Conservation (phyloP, 2,888 invertebrate genomes). For the Odontocolon sp. region DNA sequence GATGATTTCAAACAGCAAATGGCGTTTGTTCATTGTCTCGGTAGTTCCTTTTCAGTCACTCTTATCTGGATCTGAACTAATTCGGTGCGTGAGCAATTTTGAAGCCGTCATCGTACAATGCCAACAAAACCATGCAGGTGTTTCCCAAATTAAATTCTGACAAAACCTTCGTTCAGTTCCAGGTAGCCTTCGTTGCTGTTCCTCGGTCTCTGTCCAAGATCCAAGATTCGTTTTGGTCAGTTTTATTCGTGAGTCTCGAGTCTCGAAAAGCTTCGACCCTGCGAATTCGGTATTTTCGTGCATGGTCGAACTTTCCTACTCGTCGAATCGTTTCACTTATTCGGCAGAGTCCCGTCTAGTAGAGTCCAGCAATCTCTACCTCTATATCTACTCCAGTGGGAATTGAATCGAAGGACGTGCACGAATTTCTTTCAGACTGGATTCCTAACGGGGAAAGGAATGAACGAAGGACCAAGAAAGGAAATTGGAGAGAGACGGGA, state of each 20-base stretch:
- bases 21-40: slow-evolving; percentile 2
- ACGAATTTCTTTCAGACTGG: not conserved
- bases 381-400: not conserved
- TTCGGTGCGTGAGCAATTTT: slow-evolving; percentile 14
- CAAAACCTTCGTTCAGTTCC: not conserved
- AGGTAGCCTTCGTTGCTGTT: not conserved
- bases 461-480: not conserved
- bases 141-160: slow-evolving; percentile 16
- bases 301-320: not conserved
- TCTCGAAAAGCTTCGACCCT: not conserved
- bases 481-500: not conserved
- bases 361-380: not conserved
- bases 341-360: not conserved
- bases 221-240: not conserved
- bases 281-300: too few relatives aligned
- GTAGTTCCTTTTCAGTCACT: not conserved
- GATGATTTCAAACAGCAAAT: slow-evolving; percentile 28
- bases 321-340: not conserved
- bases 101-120: not conserved
- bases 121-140: not conserved
- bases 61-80: not conserved
- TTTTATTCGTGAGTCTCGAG: not conserved
- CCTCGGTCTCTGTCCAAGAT: not conserved
- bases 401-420: not conserved
- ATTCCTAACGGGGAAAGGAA: not conserved